Percentiles rank a stretch among this genome's conserved stretches.
Evolutionary conservation across 2,113 vertebrate genomes (phyloP).

Genomic region (Ciconia boyciana): DNA sequence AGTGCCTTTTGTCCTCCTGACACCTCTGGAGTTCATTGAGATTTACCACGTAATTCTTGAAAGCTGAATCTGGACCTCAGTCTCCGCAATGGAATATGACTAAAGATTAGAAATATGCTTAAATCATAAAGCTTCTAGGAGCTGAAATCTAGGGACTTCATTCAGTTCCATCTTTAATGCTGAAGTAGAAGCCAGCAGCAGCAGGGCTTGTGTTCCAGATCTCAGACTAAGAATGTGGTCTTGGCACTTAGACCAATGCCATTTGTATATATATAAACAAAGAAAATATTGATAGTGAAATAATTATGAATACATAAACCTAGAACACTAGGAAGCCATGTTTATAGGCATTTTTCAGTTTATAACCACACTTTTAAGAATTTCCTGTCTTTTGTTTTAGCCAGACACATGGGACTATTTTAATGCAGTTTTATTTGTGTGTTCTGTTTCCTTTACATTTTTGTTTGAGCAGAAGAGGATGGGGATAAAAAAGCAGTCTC

Average conservation of each 20-base stretch:
- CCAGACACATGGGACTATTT: conserved; percentile 19
- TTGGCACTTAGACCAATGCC: not conserved
- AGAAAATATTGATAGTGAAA: not conserved
- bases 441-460: conserved; percentile 39
- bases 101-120: not conserved
- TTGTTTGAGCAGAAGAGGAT: conserved; percentile 31
- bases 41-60: not conserved
- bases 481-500: not conserved
- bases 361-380: conserved; percentile 22
- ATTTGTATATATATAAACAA: not conserved
- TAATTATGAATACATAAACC: not conserved
- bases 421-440: conserved; percentile 39
- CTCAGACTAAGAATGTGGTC: not conserved
- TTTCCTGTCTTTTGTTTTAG: conserved; percentile 55
- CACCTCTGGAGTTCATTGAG: not conserved
- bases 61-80: not conserved
- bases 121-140: not conserved
- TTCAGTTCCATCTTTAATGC: not conserved
- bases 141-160: not conserved
- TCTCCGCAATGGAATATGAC: not conserved
- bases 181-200: not conserved
- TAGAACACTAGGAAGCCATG: not conserved
- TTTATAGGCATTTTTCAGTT: conserved; percentile 31
- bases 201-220: not conserved
- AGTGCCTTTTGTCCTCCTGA: not conserved